Evolutionary conservation across 2,888 invertebrate species (phyloP), one percentile per base, ranked within the genome.

Genomic region (Herminia tarsipennalis): DNA sequence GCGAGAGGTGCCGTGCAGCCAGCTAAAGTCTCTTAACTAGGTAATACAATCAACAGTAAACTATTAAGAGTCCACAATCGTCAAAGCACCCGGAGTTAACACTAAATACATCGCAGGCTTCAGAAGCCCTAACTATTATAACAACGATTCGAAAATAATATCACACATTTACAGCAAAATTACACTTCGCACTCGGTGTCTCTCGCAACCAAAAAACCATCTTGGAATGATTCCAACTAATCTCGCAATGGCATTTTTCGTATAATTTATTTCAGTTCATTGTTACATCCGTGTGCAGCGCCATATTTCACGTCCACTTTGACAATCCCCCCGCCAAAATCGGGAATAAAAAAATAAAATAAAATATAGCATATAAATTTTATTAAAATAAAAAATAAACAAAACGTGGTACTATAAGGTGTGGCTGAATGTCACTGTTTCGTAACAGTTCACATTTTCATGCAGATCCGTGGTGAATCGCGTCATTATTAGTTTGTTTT

Each of bases 51-150:
- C 76, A 83, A 83, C 78, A 76, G 76, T 86, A 82, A 85, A 85
- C 88, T 89, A 89, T 84, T 80, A 86, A 42, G 83, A 86, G 79
- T 89, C 88, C 89, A 88, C 88, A 88, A 88, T 89, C 86, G 88
- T 89, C 87, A 88, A 91, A 91, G 91, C 91, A 91, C 91, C 91
- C 88, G 89, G 85, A 86, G 83, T 90, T 89, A 85, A 84, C 80
- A 84, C 86, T 89, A 87, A 86, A 81, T 88, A 89, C 88, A 88
- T 85, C 72, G 86, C 83, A 81, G 90, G 88, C 90, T 87, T 88
- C 84, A 86, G 63, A 89, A 90, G 89, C 89, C 88, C 67, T 76
- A 76, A 70, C 74, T 73, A 72, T 70, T 75, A 66, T 78, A 80
- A 88, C 81, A 86, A 86, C 80, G 66, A 82, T 79, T 83, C 76